These are phyloP conservation scores for Actinemys pallida DNA, from an alignment of 2,113 vertebrate genomes.

Conservation along the genomic window DNA sequence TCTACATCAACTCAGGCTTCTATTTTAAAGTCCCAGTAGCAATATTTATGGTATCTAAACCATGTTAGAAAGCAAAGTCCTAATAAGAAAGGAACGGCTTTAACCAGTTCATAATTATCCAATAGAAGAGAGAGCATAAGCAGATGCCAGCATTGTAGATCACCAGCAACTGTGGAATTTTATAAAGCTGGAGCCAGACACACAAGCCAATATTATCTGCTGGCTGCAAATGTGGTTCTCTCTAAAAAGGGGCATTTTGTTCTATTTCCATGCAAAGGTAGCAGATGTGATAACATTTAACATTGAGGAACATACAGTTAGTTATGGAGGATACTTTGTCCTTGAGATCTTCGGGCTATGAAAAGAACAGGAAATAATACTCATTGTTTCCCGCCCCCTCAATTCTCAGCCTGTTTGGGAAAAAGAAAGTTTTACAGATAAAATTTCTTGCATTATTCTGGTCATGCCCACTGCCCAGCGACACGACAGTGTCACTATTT, in stretches of 20 bases:
- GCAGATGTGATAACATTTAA: slow-evolving; percentile 70
- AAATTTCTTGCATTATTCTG: slow-evolving; percentile 50
- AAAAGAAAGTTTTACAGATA: slow-evolving; percentile 55
- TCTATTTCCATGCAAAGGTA: slow-evolving; percentile 71
- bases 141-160: slow-evolving; percentile 44
- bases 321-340: slow-evolving; percentile 28
- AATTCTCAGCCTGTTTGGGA: slow-evolving; percentile 5
- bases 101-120: slow-evolving; percentile 37
- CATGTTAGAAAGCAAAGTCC: not conserved
- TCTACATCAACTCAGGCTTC: not conserved
- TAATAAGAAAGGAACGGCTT: not conserved
- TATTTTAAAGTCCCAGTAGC: slow-evolving; percentile 8
- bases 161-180: slow-evolving; percentile 42
- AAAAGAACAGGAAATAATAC: slow-evolving; percentile 54
- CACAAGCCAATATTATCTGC: slow-evolving; percentile 46
- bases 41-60: slow-evolving; percentile 23
- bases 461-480: not conserved
- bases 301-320: slow-evolving; percentile 63
- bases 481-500: slow-evolving; percentile 46
- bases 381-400: not conserved
- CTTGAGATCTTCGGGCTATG: slow-evolving; percentile 33
- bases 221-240: slow-evolving; percentile 66
- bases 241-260: slow-evolving; percentile 66
- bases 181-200: slow-evolving; percentile 30
- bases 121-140: not conserved